These are phyloP conservation scores for Enteromius fasciolatus DNA, from an alignment of 2,797 vertebrate genomes.

Conservation along the genomic window DNA sequence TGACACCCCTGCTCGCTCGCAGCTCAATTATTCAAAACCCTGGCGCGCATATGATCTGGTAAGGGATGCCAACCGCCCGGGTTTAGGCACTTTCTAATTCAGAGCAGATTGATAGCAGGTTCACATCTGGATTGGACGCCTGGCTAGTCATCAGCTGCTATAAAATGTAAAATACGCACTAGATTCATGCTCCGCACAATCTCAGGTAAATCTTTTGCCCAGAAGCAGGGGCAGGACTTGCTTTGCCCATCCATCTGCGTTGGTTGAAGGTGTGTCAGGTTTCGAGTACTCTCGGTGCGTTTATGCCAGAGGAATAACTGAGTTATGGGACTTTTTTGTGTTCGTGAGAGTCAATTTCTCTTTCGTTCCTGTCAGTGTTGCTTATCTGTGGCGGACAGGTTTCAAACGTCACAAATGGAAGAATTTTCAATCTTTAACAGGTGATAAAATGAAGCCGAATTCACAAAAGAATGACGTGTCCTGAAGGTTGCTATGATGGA, in stretches of 20 bases:
- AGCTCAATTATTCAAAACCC: slow-evolving; percentile 68
- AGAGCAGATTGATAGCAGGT: slow-evolving; percentile 26
- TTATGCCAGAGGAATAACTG: slow-evolving; percentile 18
- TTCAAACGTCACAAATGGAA: slow-evolving; percentile 33
- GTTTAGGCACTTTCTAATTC: slow-evolving; percentile 13
- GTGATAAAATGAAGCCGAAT: slow-evolving; percentile 37
- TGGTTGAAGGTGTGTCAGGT: slow-evolving; percentile 38
- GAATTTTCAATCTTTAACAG: slow-evolving; percentile 27
- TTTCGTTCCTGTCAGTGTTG: slow-evolving; percentile 31
- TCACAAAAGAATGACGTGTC: neutral
- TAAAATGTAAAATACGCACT: neutral
- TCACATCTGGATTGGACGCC: slow-evolving; percentile 36
- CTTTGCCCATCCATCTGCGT: slow-evolving; percentile 30
- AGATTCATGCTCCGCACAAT: slow-evolving; percentile 13
- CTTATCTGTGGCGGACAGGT: slow-evolving; percentile 38
- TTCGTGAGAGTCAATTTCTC: slow-evolving; percentile 15
- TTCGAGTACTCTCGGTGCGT: slow-evolving; percentile 24
- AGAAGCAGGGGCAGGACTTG: neutral
- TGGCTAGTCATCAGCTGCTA: slow-evolving; percentile 14
- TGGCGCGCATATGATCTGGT: slow-evolving; percentile 37
- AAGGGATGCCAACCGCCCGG: neutral
- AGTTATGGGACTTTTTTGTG: slow-evolving; percentile 7
- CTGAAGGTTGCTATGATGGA: slow-evolving; percentile 25
- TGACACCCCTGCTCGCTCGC: slow-evolving; percentile 46
- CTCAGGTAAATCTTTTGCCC: slow-evolving; percentile 11